Percentiles rank a stretch among this genome's conserved stretches.
Evolutionary conservation across 2,113 vertebrate genomes (phyloP).

Genomic region (Tetrax tetrax): DNA sequence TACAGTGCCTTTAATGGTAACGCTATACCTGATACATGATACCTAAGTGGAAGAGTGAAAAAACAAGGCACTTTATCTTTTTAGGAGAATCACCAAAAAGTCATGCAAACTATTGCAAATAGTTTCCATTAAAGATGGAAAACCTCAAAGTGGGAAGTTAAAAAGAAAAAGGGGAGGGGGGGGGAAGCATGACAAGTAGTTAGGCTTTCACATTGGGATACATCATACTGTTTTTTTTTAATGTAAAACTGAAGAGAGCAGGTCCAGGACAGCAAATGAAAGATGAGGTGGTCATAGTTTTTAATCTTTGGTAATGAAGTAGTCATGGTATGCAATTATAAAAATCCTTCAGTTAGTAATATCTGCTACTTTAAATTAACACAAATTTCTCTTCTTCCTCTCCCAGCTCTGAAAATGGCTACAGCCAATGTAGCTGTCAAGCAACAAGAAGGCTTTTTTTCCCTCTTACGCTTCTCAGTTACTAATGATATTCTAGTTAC

Average conservation of each 20-base stretch:
- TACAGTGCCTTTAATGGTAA: neutral
- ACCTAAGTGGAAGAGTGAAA: neutral
- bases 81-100: neutral
- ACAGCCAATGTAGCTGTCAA: neutral
- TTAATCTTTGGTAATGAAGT: neutral
- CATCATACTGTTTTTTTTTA: neutral
- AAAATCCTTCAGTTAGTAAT: neutral
- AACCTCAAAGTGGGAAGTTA: neutral
- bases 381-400: neutral
- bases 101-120: neutral
- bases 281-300: neutral
- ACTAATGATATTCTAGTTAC: neutral
- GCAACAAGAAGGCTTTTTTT: neutral
- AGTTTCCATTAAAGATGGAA: neutral
- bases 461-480: neutral
- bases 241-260: neutral
- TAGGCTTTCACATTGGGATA: neutral
- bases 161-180: neutral
- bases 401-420: conserved; percentile 2
- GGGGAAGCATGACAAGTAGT: neutral
- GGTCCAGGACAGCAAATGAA: neutral
- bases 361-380: neutral
- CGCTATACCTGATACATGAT: neutral
- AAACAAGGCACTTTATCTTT: neutral
- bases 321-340: neutral